Conservation (phyloP, 1,140 invertebrate genomes). For the Pseudomyrmex flavicornis region DNA sequence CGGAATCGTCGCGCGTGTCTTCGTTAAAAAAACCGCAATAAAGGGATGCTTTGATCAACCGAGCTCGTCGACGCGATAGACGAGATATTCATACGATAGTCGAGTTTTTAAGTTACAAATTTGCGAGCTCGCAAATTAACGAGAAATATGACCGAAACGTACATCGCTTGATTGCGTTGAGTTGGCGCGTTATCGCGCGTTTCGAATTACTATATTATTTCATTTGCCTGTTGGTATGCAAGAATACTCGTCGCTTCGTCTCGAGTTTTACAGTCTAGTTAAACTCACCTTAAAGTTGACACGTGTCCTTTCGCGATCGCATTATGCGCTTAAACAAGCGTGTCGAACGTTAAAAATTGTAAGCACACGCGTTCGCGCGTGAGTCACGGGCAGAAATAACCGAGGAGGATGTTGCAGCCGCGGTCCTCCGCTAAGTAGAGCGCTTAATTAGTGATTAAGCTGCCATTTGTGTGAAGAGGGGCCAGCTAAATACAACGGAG, state of each 20-base stretch:
- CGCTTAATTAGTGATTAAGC: constrained; percentile 47
- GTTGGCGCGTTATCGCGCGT: not conserved
- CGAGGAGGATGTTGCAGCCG: not conserved
- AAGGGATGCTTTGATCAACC: constrained; percentile 28
- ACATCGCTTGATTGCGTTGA: not conserved
- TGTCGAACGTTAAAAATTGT: not conserved
- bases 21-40: not conserved
- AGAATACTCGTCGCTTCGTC: too few relatives aligned
- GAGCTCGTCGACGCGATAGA: not conserved
- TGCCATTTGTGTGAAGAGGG: not conserved
- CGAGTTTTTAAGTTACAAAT: constrained; percentile 4
- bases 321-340: not conserved
- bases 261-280: constrained; percentile 3
- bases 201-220: constrained; percentile 1
- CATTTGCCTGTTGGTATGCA: not conserved
- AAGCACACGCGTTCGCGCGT: not conserved
- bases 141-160: not conserved
- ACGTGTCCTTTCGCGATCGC: not conserved
- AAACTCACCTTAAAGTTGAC: not conserved
- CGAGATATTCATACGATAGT: constrained; percentile 8
- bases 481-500: constrained; percentile 53
- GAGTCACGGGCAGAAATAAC: constrained; percentile 22
- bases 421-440: constrained; percentile 13
- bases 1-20: constrained; percentile 10
- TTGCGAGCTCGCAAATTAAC: constrained; percentile 12